Percentiles rank a stretch among this genome's conserved stretches.
These are phyloP conservation scores for Ranitomeya variabilis DNA, from an alignment of 2,113 vertebrate species.

Conservation along the genomic window DNA sequence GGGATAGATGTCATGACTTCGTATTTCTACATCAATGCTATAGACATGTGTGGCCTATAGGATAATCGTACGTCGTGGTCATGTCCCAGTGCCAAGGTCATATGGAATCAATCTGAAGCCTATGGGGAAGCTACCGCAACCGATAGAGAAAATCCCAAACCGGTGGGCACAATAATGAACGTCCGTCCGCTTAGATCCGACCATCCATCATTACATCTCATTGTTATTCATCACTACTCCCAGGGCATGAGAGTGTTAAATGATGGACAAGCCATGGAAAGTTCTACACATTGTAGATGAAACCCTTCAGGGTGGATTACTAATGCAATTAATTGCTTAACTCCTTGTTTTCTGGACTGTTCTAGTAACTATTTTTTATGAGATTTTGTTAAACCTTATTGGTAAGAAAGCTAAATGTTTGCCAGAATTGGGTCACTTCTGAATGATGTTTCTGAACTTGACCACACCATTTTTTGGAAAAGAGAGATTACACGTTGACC, in stretches of 20 bases:
- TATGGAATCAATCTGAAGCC: not conserved
- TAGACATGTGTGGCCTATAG: not conserved
- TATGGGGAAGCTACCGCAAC: not conserved
- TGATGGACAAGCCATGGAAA: not conserved
- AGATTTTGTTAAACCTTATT: not conserved
- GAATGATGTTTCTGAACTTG: no score
- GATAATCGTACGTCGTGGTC: not conserved
- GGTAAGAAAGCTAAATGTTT: no score
- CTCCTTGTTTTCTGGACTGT: not conserved
- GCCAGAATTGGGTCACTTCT: no score
- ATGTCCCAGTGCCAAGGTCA: constrained; percentile 19
- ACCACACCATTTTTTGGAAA: no score
- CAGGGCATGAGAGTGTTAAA: not conserved
- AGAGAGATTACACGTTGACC: no score
- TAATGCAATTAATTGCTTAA: not conserved
- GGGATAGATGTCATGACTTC: not conserved
- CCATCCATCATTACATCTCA: not conserved
- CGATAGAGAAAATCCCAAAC: not conserved
- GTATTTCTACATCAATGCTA: constrained; percentile 33
- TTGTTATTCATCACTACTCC: not conserved
- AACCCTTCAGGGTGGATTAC: not conserved
- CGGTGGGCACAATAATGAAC: not conserved
- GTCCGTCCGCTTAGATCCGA: not conserved
- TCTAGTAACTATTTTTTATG: not conserved
- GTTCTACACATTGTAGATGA: not conserved